These are phyloP conservation scores for Boleophthalmus pectinirostris DNA, from an alignment of 2,113 vertebrate species.

Conservation along the genomic window DNA sequence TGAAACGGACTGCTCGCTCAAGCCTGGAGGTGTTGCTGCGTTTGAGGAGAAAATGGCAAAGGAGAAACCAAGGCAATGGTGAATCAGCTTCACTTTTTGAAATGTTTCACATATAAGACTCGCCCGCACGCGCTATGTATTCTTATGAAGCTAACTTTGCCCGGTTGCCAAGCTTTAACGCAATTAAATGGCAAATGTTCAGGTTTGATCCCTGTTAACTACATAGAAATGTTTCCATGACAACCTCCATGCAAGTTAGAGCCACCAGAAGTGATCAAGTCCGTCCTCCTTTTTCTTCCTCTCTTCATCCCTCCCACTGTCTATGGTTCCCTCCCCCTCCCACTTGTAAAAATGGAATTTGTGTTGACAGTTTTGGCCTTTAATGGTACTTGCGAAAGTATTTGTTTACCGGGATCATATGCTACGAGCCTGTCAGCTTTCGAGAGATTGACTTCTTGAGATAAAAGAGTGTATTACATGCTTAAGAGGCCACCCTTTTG, in stretches of 20 bases:
- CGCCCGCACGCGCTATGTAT: slow-evolving; percentile 15
- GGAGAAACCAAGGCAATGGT: slow-evolving; percentile 47
- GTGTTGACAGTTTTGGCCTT: slow-evolving; percentile 99
- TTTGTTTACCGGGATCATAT: slow-evolving; percentile 98
- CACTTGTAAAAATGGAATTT: slow-evolving; percentile 90
- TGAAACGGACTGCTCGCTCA: slow-evolving; percentile 53
- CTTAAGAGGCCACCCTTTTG: slow-evolving; percentile 81
- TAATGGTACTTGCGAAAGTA: slow-evolving; percentile 93
- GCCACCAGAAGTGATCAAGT: slow-evolving; percentile 97
- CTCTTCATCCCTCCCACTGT: slow-evolving; percentile 9
- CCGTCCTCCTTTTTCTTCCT: slow-evolving; percentile 67
- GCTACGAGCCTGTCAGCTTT: slow-evolving; percentile 88
- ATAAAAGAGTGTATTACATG: slow-evolving; percentile 91
- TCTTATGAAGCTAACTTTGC: slow-evolving; percentile 74
- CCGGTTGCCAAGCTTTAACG: slow-evolving; percentile 86
- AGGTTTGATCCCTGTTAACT: slow-evolving; percentile 90
- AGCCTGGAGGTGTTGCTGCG: slow-evolving; percentile 67
- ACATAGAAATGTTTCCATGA: slow-evolving; percentile 96
- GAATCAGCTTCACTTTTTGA: slow-evolving; percentile 39
- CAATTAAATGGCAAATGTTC: slow-evolving; percentile 92
- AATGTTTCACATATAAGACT: slow-evolving; percentile 30
- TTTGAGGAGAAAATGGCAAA: slow-evolving; percentile 35
- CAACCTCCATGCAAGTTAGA: slow-evolving; percentile 97
- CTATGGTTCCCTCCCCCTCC: slow-evolving; percentile 24
- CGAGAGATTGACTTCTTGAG: slow-evolving; percentile 87